These are phyloP conservation scores for Ectropis grisescens DNA, from an alignment of 1,140 invertebrate species.

Conservation along the genomic window DNA sequence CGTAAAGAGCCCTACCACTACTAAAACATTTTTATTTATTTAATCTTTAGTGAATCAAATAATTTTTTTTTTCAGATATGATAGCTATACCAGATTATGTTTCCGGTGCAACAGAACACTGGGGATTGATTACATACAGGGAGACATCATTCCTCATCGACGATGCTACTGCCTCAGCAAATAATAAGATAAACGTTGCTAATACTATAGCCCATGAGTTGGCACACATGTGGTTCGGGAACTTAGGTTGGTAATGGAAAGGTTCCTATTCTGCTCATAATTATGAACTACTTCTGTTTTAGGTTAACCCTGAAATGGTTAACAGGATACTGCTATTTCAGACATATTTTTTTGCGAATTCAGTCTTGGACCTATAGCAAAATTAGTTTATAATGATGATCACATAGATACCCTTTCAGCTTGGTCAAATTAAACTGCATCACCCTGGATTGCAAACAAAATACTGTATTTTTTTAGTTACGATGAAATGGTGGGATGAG, in stretches of 20 bases:
- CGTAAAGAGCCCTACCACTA: too few species aligned
- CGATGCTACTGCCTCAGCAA: slow-evolving; percentile 74
- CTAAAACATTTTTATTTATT: neutral
- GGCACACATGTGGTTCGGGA: slow-evolving; percentile 94
- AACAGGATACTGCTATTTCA: too few species aligned
- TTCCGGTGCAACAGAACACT: slow-evolving; percentile 96
- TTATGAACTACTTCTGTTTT: too few species aligned
- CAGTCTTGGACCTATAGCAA: too few species aligned
- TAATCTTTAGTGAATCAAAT: neutral
- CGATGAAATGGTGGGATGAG: slow-evolving; percentile 94
- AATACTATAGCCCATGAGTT: slow-evolving; percentile 91
- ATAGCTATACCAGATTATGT: slow-evolving; percentile 95
- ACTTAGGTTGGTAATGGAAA: slow-evolving; percentile 80
- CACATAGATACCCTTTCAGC: too few species aligned
- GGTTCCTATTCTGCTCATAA: too few species aligned
- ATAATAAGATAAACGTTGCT: slow-evolving; percentile 84
- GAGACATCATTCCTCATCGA: slow-evolving; percentile 88
- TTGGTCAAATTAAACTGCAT: too few species aligned
- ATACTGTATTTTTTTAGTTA: slow-evolving; percentile 82
- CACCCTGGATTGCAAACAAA: too few species aligned
- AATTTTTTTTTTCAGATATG: slow-evolving; percentile 80
- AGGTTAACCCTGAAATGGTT: too few species aligned
- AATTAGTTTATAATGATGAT: too few species aligned
- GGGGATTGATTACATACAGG: slow-evolving; percentile 88
- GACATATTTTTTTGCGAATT: too few species aligned